phyloP scores from a whole-genome alignment of 2,113 vertebrate genomes.

The Cygnus buccinator region DNA sequence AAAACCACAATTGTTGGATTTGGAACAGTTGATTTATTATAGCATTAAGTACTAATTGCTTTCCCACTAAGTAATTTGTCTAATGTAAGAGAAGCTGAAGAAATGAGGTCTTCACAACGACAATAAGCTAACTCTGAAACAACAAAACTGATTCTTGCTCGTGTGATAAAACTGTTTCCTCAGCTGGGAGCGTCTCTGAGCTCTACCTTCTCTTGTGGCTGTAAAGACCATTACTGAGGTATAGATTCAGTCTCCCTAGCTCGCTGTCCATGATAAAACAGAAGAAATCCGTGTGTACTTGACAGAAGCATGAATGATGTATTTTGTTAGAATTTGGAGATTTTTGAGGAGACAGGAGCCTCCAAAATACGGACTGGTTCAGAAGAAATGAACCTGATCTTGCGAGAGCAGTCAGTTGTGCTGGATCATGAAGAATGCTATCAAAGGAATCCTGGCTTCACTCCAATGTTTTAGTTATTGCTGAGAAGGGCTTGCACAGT shows the following conservation, averaged over 20 bases:
- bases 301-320: not conserved
- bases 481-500: too few relatives aligned
- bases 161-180: not conserved
- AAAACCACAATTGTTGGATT: not conserved
- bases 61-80: not conserved
- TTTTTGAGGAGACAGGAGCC: not conserved
- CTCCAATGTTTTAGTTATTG: too few relatives aligned
- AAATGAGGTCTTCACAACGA: not conserved
- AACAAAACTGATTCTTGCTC: not conserved
- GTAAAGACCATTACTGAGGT: not conserved
- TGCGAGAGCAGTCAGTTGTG: not conserved
- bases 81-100: not conserved
- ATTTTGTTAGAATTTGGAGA: not conserved
- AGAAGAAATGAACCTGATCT: not conserved
- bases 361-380: not conserved
- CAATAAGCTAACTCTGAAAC: not conserved
- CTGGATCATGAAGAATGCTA: not conserved
- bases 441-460: not conserved
- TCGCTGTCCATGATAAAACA: not conserved
- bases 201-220: not conserved
- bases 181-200: not conserved
- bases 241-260: not conserved
- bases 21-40: not conserved
- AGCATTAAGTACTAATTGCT: not conserved
- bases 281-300: not conserved